phyloP scores from a whole-genome alignment of 2,113 vertebrate species.

The Scomber colias region DNA sequence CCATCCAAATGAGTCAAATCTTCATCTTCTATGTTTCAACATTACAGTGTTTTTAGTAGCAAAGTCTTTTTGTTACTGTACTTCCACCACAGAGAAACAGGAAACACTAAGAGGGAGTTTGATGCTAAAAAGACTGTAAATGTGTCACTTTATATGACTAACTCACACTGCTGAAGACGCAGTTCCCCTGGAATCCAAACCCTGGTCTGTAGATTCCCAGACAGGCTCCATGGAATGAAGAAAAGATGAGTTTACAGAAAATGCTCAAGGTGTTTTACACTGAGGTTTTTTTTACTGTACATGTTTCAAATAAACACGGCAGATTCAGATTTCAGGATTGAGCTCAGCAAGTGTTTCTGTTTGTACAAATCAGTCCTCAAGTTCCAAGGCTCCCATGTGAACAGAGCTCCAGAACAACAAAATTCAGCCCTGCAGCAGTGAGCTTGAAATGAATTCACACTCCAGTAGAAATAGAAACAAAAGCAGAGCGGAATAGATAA shows the following conservation, averaged over 20 bases:
- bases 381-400: neutral
- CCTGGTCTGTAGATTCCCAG: neutral
- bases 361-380: slow-evolving; percentile 6
- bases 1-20: too few relatives aligned
- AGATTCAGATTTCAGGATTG: neutral
- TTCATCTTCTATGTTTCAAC: too few relatives aligned
- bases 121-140: too few relatives aligned
- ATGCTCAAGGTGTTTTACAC: neutral
- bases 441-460: slow-evolving; percentile 12
- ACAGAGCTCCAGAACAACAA: neutral
- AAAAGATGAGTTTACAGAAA: neutral
- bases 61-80: too few relatives aligned
- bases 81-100: too few relatives aligned
- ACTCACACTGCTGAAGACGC: too few relatives aligned
- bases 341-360: neutral
- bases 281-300: neutral
- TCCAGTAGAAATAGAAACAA: slow-evolving; percentile 13
- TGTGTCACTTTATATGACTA: too few relatives aligned
- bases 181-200: neutral
- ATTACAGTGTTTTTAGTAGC: too few relatives aligned
- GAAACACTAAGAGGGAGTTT: too few relatives aligned
- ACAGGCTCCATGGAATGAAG: neutral
- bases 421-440: slow-evolving; percentile 1
- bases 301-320: neutral
- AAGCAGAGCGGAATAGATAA: slow-evolving; percentile 6